These are phyloP conservation scores for Murina feae DNA, from an alignment of 2,113 vertebrate genomes.

Conservation along the genomic window DNA sequence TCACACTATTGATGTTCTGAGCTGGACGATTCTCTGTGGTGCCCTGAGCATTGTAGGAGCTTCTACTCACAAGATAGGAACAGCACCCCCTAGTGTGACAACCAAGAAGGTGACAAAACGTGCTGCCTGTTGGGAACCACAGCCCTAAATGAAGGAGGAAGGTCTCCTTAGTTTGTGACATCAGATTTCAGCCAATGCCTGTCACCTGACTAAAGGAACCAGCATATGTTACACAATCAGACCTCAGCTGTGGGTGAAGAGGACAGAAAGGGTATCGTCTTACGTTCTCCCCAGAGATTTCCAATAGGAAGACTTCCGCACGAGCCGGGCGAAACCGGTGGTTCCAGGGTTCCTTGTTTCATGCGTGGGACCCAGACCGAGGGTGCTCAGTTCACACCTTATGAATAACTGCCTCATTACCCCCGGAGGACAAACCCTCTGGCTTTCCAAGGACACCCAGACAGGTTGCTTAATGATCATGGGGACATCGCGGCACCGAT, in stretches of 20 bases:
- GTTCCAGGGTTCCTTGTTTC: not conserved
- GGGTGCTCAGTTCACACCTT: not conserved
- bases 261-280: not conserved
- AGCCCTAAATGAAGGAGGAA: not conserved
- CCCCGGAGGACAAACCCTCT: slow-evolving; percentile 2
- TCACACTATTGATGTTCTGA: rapidly evolving
- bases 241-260: not conserved
- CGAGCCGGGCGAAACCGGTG: not conserved
- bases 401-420: not conserved
- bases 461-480: slow-evolving; percentile 59
- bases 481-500: slow-evolving; percentile 30
- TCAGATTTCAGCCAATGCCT: not conserved
- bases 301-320: not conserved
- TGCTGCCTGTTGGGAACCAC: not conserved
- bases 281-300: not conserved
- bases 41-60: not conserved
- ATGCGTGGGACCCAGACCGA: not conserved
- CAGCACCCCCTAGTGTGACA: rapidly evolving
- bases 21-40: rapidly evolving
- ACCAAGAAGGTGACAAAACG: not conserved
- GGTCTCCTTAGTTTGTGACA: not conserved
- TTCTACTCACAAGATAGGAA: not conserved
- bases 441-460: slow-evolving; percentile 48
- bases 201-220: not conserved
- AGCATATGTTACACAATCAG: not conserved